Base-by-base conservation (phyloP, 2,888 invertebrate genomes). In the Oligia fasciuncula region DNA sequence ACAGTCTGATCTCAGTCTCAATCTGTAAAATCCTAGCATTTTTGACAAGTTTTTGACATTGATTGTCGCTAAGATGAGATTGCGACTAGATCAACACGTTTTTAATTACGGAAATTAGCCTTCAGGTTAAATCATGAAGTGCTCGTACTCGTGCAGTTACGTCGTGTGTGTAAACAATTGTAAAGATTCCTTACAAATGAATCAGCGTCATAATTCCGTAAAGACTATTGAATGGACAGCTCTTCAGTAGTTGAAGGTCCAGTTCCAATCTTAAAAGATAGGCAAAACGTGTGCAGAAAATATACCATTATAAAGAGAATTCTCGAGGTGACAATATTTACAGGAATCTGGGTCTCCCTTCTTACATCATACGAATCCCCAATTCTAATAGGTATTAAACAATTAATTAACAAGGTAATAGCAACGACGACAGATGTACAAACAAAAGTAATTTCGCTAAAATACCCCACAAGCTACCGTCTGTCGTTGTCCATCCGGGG, bases 361-460 rank as follows among this genome's bases (percentile, higher is more conserved):
- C 29, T 40, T 51, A 29, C 23, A 65, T n/a, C 8, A 51, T 17
- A 40, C 2, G 51, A 60, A 17, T 62, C 14, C n/a, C 65, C 29
- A 62, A 67, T 43, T n/a, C 29, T 19, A 68, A 74, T 43, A 65
- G 2, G 51, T n/a, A 68, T 82, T 79, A 78, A 74, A 85, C 81
- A 87, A 90, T 85, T 82, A 79, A 85, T 90, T 83, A 83, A 78
- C 79, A 80, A 79, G 66, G 29, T 66, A 78, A 76, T 67, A 75
- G 72, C 51, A 70, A 72, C 54, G 69, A 77, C 81, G 80, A 69
- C 83, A 87, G 86, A 84, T 88, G 87, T 85, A 77, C 77, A 74
- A 79, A 89, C 88, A 89, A 92, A 94, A 94, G 93, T 92, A 95
- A 95, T 96, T 94, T 92, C 89, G 92, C 93, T 95, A 94, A 95